Evolutionary conservation across 2,797 vertebrate species (phyloP).

Genomic region (Myiotriccus ornatus): DNA sequence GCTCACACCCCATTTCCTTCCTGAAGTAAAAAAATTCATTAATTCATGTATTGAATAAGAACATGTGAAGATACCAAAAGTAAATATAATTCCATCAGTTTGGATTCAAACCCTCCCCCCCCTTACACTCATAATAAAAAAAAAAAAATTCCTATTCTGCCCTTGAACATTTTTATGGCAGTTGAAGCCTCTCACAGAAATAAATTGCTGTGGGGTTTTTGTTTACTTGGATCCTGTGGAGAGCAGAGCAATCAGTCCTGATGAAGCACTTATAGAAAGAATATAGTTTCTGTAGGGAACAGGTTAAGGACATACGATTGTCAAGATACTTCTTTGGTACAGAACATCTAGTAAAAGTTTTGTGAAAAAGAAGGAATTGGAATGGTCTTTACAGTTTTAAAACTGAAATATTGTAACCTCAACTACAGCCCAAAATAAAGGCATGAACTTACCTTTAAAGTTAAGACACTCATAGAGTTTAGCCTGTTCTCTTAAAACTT

Average conservation of each 20-base stretch:
- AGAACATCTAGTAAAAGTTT: neutral
- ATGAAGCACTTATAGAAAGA: conserved; percentile 93
- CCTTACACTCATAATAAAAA: neutral
- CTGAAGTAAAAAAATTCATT: neutral
- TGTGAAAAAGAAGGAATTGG: neutral
- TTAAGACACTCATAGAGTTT: neutral
- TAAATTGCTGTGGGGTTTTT: neutral
- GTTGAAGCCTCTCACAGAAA: neutral
- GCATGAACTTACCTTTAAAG: neutral
- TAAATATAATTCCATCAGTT: neutral
- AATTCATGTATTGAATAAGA: neutral
- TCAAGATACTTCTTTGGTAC: neutral
- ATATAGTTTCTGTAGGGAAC: conserved; percentile 89
- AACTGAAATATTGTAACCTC: neutral
- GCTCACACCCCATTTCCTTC: neutral
- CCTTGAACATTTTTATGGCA: neutral
- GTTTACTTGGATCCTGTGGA: conserved; percentile 95
- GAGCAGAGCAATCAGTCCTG: conserved; percentile 94
- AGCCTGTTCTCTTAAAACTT: neutral
- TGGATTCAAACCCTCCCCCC: neutral
- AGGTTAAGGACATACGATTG: conserved; percentile 77
- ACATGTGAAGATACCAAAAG: neutral
- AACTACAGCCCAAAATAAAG: neutral
- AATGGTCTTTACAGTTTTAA: neutral
- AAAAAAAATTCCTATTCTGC: neutral